Base-by-base conservation (phyloP, 1,140 invertebrate genomes). In the Apolygus lucorum region DNA sequence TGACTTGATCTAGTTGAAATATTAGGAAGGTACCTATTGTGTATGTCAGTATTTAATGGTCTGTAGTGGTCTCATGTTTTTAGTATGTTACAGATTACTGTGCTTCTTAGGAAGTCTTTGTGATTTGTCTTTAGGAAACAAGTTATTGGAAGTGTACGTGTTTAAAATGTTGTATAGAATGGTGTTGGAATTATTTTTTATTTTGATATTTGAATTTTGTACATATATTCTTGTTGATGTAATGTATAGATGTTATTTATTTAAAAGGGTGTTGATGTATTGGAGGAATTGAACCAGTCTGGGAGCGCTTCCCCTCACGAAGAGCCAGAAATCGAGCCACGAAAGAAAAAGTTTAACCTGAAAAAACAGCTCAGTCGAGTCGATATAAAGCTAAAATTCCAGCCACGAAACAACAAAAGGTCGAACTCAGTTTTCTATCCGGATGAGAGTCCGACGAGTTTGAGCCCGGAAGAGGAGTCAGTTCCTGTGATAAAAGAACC, bases 331-430 rank as follows among this genome's bases (percentile, higher is more conserved):
- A 52, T 67, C 11, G 67, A 71, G 52, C 29, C 54, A 26, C 67
- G 69, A 28, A 34, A 63, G 21, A 66, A 54, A 42, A 70, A 70
- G 62, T 67, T 70, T 27, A 89, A 86, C 76, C 81, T 92, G 52
- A 91, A 91, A 78, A 85, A 89, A 76, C 89, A 90, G 78, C 82
- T 91, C 72, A 89, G 87, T 70, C 89, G 86, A 79, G 89, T 90
- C 68, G 90, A 92, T 79, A 82, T 90, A 74, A 91, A 90, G 78
- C 82, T 91, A 72, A 89, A 89, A 76, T 70, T 70, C 59, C 69
- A 70, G 26, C 65, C 69, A 1, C 24, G 52, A 59, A 67, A 67
- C 34, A 70, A 70, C 28, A 70, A 70, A 52, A 21, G 69, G 17
- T 70, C 69, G 1, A 27, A 63, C 28, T 70, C 69, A 14, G 65